Base-by-base conservation (phyloP, 2,797 vertebrate genomes). In the Xiphophorus birchmanni region DNA sequence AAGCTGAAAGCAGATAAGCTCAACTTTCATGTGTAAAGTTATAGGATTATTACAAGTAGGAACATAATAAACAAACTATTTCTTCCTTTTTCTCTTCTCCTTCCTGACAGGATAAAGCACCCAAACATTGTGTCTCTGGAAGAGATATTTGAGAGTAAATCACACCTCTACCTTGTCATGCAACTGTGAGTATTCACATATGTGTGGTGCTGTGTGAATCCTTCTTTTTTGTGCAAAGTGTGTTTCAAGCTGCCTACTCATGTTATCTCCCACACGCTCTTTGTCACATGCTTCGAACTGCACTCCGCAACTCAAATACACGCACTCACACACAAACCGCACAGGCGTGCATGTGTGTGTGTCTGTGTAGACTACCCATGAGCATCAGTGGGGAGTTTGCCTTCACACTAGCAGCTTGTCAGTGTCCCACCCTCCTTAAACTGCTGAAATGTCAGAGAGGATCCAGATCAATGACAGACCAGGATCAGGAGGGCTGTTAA, bases 81-180 rank as follows among this genome's bases (percentile, higher is more conserved):
- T 45, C 0, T 42, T 42, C 12, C 45, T 12, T 74, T 75, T 18
- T 82, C 50, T 81, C 80, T 65, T 91, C 50, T 77, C 10, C 37
- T 75, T 87, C 15, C 60, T 80, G 65, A 86, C 94, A 99, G 98
- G 95, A 97, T 99, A 86, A 99, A 99, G 93, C 98, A 99, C 58
- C 93, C 97, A 89, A 99, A 99, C 92, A 99, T 99, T 0, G 98
- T 99, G 52, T 97, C 98, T 79, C 94, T 99, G 96, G 98, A 99
- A 89, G 98, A 99, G 84, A 99, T 99, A 87, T 99, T 97, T 2
- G 98, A 99, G 94, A 99, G 96, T 80, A 95, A 97, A 91, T 97
- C 97, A 50, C 98, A 99, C 92, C 98, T 99, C 91, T 99, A 99
- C 95, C 98, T 99, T 92, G 95, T 99, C 95, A 99, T 99, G 98